Evolutionary conservation across 2,797 vertebrate species (phyloP), one percentile per base, ranked within the genome.

Genomic region (Margarornis squamiger): DNA sequence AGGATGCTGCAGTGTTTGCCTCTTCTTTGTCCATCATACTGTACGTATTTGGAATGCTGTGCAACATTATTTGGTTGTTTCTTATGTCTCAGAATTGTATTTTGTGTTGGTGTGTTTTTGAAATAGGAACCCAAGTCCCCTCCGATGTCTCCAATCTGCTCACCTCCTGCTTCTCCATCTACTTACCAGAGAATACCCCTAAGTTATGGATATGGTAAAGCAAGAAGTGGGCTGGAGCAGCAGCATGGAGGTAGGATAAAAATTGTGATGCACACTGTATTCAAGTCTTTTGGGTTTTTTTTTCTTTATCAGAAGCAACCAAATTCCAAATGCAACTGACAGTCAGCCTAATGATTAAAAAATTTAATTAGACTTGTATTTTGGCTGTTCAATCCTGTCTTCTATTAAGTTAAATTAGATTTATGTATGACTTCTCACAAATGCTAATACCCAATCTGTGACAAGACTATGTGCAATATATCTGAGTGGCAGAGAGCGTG

Each of bases 121-220:
- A 95, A 96, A 95, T 92, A 99, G 99, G 99, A 99, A 79, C 65
- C 97, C 26, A 97, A 98, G 97, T 98, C 98, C 63, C 98, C 98
- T 9, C 96, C 97, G 0, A 97, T 96, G 88, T 99, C 98, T 29
- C 98, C 99, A 1, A 93, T 98, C 77, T 96, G 96, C 75, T 99
- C 99, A 6, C 99, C 99, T 20, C 98, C 99, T 90, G 96, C 96
- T 95, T 99, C 99, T 70, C 99, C 99, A 1, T 97, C 97, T 89
- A 96, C 96, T 91, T 98, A 98, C 88, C 98, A 98, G 97, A 98
- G 97, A 94, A 92, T 96, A 86, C 92, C 98, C 89, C 89, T 97
- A 86, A 97, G 92, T 96, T 98, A 98, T 62, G 95, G 97, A 24
- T 98, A 98, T 92, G 38, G 96, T 90, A 97, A 98, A 96, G 97